A percentile compares a stretch with the other conserved stretches of the same genome.
Conservation (phyloP, 2,113 vertebrate genomes). For the Struthidea cinerea region DNA sequence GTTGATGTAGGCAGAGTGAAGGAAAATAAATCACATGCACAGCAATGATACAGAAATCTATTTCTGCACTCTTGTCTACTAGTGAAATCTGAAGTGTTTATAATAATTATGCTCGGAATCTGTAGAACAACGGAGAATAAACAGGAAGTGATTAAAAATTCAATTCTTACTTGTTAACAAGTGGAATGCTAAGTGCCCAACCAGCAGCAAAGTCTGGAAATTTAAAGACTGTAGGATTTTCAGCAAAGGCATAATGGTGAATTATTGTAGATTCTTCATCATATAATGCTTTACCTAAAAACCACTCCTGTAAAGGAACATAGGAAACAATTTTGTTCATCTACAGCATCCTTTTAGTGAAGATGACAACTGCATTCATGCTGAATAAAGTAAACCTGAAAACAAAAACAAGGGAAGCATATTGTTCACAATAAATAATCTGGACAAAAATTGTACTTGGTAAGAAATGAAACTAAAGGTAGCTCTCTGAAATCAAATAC, state of each 20-base stretch:
- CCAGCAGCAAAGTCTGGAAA: slow-evolving; percentile 95
- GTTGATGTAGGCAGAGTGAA: not conserved
- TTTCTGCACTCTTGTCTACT: not conserved
- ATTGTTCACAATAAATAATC: not conserved
- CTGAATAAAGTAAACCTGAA: slow-evolving; percentile 24
- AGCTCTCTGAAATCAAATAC: not conserved
- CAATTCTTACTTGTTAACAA: slow-evolving; percentile 85
- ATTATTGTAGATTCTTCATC: slow-evolving; percentile 97
- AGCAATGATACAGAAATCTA: not conserved
- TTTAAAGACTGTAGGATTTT: slow-evolving; percentile 88
- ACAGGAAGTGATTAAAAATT: not conserved
- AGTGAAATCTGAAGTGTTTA: not conserved
- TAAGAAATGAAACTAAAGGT: not conserved
- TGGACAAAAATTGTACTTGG: not conserved
- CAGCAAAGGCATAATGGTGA: slow-evolving; percentile 97
- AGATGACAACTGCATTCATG: not conserved
- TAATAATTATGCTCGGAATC: not conserved
- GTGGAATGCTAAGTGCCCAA: slow-evolving; percentile 89
- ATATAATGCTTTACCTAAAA: slow-evolving; percentile 90
- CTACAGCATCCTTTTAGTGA: slow-evolving; percentile 10
- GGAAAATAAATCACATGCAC: not conserved
- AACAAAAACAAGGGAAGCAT: not conserved
- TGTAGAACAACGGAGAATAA: not conserved
- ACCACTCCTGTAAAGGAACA: slow-evolving; percentile 85
- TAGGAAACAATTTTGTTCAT: slow-evolving; percentile 40